Evolutionary conservation across 2,888 invertebrate genomes (phyloP).

Genomic region (Orgyia antiqua): DNA sequence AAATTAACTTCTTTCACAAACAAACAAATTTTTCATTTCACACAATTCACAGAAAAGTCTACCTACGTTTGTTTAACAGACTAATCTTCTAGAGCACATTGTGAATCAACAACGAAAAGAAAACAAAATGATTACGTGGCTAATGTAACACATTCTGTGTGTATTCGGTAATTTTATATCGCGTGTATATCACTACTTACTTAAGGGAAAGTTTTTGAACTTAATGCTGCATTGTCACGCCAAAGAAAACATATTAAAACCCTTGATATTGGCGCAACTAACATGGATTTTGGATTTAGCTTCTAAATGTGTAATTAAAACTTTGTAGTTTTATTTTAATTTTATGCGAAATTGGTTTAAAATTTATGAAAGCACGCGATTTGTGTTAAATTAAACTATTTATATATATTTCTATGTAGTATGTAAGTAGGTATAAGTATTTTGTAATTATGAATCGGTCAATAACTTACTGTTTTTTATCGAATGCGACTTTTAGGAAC

Average conservation of each 20-base stretch:
- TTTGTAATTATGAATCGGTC: no score
- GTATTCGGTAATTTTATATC: not conserved
- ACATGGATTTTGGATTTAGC: not conserved
- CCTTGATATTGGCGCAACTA: not conserved
- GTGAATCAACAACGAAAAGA: no score
- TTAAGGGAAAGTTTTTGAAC: not conserved
- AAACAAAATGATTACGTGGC: not conserved
- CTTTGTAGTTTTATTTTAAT: not conserved
- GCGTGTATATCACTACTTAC: not conserved
- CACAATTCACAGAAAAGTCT: no score
- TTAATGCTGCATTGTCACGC: not conserved
- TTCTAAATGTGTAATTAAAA: not conserved
- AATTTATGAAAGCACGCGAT: not conserved
- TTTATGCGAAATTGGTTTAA: not conserved
- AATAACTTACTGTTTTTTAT: no score
- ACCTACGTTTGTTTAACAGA: no score
- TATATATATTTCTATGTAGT: not conserved
- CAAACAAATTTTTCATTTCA: no score
- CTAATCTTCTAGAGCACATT: no score
- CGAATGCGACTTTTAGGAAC: no score
- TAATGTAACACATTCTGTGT: not conserved
- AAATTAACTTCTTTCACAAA: no score
- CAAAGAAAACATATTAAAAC: not conserved
- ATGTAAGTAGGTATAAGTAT: no score
- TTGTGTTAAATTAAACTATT: no score